These are phyloP conservation scores for Amblyteles armatorius DNA, from an alignment of 2,888 invertebrate genomes.

Conservation along the genomic window DNA sequence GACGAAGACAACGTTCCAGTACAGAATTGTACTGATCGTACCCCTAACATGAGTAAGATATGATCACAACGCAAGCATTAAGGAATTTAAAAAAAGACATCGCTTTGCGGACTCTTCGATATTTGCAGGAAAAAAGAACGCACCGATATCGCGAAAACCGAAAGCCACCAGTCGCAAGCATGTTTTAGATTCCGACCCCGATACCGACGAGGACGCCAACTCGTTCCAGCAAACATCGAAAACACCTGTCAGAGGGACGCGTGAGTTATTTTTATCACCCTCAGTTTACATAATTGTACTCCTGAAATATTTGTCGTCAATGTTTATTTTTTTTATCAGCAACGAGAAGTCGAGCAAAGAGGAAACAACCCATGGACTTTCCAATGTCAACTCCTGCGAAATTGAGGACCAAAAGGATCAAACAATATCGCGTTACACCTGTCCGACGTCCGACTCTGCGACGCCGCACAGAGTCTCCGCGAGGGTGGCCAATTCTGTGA, in stretches of 20 bases:
- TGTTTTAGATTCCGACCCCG: conserved; percentile 3
- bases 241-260: background rate
- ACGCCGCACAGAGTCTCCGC: conserved; percentile 41
- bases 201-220: conserved; percentile 35
- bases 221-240: background rate
- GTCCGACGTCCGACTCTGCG: conserved; percentile 12
- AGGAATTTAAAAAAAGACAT: background rate
- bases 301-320: background rate
- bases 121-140: conserved; percentile 27
- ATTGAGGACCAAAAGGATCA: conserved; percentile 28
- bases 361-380: conserved; percentile 22
- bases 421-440: background rate
- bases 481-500: conserved; percentile 25
- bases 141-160: background rate
- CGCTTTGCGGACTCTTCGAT: background rate
- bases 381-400: background rate
- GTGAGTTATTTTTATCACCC: conserved; percentile 16
- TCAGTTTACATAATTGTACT: background rate
- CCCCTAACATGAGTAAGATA: background rate
- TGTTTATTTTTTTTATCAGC: conserved; percentile 6
- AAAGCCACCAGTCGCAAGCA: background rate
- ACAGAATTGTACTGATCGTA: conserved; percentile 9
- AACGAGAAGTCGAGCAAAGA: conserved; percentile 29
- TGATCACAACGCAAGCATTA: background rate
- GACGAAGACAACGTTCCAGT: conserved; percentile 40